Conservation (phyloP, 2,797 vertebrate genomes). For the Microhierax caerulescens region DNA sequence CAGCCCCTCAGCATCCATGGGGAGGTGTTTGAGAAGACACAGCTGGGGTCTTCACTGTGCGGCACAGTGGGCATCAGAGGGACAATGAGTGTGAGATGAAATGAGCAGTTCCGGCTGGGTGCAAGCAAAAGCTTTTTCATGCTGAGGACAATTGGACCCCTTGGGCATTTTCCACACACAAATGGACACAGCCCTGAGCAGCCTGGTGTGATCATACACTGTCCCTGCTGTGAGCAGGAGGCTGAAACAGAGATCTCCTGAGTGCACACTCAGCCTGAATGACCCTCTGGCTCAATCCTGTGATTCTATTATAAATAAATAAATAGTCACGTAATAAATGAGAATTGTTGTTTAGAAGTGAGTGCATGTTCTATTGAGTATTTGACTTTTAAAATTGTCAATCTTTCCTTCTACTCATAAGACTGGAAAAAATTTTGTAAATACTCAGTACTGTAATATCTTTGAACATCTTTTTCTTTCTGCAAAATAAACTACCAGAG, state of each 20-base stretch:
- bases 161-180: background rate
- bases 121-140: background rate
- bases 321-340: background rate
- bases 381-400: background rate
- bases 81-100: rapidly evolving
- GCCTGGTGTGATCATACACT: background rate
- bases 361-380: background rate
- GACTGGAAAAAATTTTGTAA: background rate
- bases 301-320: background rate
- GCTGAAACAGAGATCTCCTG: background rate
- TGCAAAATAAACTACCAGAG: slow-evolving; percentile 2
- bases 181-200: background rate
- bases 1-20: rapidly evolving
- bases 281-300: background rate
- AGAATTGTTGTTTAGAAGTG: background rate
- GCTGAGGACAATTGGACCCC: background rate
- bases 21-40: rapidly evolving
- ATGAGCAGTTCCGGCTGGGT: background rate
- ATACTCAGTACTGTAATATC: background rate
- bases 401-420: background rate
- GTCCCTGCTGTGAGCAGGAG: background rate
- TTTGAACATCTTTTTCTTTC: background rate
- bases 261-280: background rate
- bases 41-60: background rate
- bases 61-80: rapidly evolving